Base-by-base conservation (phyloP, 2,888 invertebrate species). In the Drosophila fungiperda region DNA sequence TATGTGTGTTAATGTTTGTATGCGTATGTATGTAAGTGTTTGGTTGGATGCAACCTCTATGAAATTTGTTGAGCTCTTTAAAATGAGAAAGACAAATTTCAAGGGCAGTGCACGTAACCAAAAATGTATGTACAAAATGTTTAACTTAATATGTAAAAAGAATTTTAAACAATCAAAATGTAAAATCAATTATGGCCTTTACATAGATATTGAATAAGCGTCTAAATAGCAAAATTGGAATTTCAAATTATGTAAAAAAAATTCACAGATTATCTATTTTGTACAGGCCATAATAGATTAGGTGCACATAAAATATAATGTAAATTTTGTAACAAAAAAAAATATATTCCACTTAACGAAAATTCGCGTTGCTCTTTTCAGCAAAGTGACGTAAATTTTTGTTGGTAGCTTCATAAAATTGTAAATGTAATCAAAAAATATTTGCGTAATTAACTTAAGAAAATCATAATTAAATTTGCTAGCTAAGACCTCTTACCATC, bases 401-500 rank as follows among this genome's bases (percentile, higher is more conserved):
- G n/a, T 42, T 33, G 2, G 20, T 23, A 40, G 48, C 36, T 60
- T 50, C 55, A 60, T 26, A 55, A 33, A 52, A 67, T 23, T 8
- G 3, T 23, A 61, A 54, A 61, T 8, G 3, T 32, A 68, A 68
- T 11, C 29, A 61, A 72, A 53, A 35, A 42, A 49, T 50, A 55
- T 26, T 63, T 45, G 53, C 20, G 26, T 50, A 57, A 63, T n/a
- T 20, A 70, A 79, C 54, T 66, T 68, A 78, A 35, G 33, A 36
- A 80, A 83, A 77, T 63, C 29, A 66, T 54, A 66, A 73, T 49
- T 9, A 48, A 54, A 63, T 23, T 70, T 64, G 68, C 64, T 67
- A 63, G 36, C 68, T 76, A 71, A 61, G 50, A 81, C 68, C 63
- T 91, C 92, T 93, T 93, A 93, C 93, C 94, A 94, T 94, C 92